A percentile compares a stretch with the other conserved stretches of the same genome.
Evolutionary conservation across 1,140 invertebrate genomes (phyloP).

Genomic region (Cryptotermes secundus): DNA sequence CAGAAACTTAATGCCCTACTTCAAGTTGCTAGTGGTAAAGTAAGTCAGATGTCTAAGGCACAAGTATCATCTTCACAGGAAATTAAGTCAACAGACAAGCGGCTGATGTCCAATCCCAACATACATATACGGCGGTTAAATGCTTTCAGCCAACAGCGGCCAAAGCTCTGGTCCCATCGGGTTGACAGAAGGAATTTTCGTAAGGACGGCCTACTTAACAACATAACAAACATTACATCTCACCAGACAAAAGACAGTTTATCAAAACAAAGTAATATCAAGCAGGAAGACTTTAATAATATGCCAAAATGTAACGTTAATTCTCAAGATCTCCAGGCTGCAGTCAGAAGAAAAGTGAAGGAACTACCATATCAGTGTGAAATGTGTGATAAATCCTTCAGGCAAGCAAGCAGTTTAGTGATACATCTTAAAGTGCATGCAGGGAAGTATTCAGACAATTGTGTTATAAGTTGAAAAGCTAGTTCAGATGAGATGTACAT

Average conservation of each 20-base stretch:
- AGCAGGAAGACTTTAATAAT: neutral
- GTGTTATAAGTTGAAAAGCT: constrained; percentile 23
- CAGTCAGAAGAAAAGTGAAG: neutral
- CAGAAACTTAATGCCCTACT: constrained; percentile 21
- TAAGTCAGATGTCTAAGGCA: neutral
- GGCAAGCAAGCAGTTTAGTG: constrained; percentile 28
- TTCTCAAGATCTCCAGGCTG: neutral
- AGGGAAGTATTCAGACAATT: constrained; percentile 22
- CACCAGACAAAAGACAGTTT: neutral
- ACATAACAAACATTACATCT: neutral
- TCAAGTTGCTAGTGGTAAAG: constrained; percentile 25
- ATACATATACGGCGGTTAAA: neutral
- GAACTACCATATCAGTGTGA: constrained; percentile 14
- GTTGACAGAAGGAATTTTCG: constrained; percentile 22
- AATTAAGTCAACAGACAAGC: neutral
- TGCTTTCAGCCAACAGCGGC: neutral
- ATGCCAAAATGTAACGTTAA: neutral
- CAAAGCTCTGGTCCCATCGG: constrained; percentile 23
- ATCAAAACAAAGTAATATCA: neutral
- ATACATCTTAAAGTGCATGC: constrained; percentile 24
- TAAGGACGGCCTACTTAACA: constrained; percentile 1
- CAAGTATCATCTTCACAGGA: neutral
- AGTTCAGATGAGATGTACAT: neutral
- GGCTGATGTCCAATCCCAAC: neutral
- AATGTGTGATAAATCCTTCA: constrained; percentile 27